A percentile compares a stretch with the other conserved stretches of the same genome.
Evolutionary conservation across 1,140 invertebrate species (phyloP).

Genomic region (Venustaconcha ellipsiformis): DNA sequence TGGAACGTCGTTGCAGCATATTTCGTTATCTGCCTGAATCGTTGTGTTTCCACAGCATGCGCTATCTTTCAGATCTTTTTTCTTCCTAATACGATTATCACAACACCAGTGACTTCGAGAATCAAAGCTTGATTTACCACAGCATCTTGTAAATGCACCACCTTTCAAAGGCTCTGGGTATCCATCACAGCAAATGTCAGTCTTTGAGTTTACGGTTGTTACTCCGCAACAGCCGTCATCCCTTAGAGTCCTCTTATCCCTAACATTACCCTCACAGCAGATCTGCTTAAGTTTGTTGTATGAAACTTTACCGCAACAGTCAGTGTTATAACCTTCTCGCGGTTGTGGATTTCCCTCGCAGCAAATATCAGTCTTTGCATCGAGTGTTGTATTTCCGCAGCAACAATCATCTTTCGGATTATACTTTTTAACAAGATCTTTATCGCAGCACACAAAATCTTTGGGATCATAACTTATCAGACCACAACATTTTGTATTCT

Average conservation of each 20-base stretch:
- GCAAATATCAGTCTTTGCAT: constrained; percentile 20
- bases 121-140: constrained; percentile 23
- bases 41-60: constrained; percentile 23
- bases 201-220: constrained; percentile 25
- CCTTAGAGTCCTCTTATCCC: constrained; percentile 7
- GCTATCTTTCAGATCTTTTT: constrained; percentile 16
- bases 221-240: constrained; percentile 31
- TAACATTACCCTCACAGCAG: constrained; percentile 20
- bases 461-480: constrained; percentile 22
- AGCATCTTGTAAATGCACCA: constrained; percentile 14
- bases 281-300: constrained; percentile 23
- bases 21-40: constrained; percentile 3
- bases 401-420: constrained; percentile 22
- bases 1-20: constrained; percentile 13
- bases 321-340: constrained; percentile 22
- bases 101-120: constrained; percentile 10
- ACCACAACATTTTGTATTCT: constrained; percentile 27
- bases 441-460: constrained; percentile 18
- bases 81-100: constrained; percentile 4
- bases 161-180: constrained; percentile 16
- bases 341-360: constrained; percentile 24
- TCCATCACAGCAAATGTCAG: constrained; percentile 31
- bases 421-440: constrained; percentile 19
- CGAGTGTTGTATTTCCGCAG: constrained; percentile 16
- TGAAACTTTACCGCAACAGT: constrained; percentile 26